phyloP scores from a whole-genome alignment of 2,888 invertebrate species.

The Archips crataeganus region DNA sequence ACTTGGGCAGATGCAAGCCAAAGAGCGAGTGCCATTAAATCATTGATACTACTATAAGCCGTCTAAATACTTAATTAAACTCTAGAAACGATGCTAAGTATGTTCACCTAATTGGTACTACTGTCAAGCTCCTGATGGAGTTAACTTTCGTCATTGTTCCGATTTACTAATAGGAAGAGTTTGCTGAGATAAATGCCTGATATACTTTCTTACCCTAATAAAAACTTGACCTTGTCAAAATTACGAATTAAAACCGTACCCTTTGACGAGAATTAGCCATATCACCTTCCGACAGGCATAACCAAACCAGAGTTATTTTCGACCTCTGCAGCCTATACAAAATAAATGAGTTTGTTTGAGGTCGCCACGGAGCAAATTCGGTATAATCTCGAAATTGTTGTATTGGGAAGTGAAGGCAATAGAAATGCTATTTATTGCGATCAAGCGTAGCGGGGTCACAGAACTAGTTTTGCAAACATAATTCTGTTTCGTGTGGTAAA shows the following conservation, averaged over 20 bases:
- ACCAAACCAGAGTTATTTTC: slow-evolving; percentile 13
- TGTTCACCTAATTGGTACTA: too few relatives aligned
- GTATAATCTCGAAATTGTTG: slow-evolving; percentile 52
- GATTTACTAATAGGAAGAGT: not conserved
- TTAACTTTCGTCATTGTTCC: too few relatives aligned
- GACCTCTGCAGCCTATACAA: slow-evolving; percentile 21
- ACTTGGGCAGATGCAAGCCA: too few relatives aligned
- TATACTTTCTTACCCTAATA: not conserved
- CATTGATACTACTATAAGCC: too few relatives aligned
- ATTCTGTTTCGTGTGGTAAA: slow-evolving; percentile 54
- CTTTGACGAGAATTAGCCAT: slow-evolving; percentile 16
- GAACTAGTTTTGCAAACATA: slow-evolving; percentile 76
- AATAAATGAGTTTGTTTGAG: slow-evolving; percentile 39
- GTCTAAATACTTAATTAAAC: too few relatives aligned
- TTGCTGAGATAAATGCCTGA: not conserved
- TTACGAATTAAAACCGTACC: not conserved
- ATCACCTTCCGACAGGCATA: slow-evolving; percentile 23
- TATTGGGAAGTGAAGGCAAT: slow-evolving; percentile 63
- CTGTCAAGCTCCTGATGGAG: too few relatives aligned
- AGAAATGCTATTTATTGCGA: slow-evolving; percentile 70
- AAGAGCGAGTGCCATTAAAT: too few relatives aligned
- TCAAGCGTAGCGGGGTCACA: slow-evolving; percentile 81
- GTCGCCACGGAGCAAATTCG: slow-evolving; percentile 40
- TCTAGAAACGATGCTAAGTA: too few relatives aligned
- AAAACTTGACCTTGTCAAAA: slow-evolving; percentile 13